Conservation (phyloP, 2,113 vertebrate genomes). For the Lophius piscatorius region DNA sequence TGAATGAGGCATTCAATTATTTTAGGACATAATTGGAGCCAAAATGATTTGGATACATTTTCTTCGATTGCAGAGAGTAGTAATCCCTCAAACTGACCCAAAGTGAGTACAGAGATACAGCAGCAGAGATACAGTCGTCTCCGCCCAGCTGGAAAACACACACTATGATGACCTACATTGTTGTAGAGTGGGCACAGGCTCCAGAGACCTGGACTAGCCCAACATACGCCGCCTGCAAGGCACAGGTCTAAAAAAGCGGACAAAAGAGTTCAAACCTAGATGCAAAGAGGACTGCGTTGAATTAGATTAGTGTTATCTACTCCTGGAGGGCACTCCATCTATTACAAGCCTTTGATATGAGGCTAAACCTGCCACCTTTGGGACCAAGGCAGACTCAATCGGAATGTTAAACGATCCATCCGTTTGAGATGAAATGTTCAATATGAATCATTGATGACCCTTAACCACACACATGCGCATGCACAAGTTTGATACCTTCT, state of each 20-base stretch:
- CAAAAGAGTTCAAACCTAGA: constrained; percentile 55
- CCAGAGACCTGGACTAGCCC: constrained; percentile 52
- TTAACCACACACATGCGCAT: not conserved
- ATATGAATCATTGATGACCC: constrained; percentile 79
- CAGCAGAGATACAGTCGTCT: constrained; percentile 50
- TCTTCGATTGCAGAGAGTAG: not conserved
- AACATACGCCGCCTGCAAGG: constrained; percentile 38
- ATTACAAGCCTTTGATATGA: constrained; percentile 75
- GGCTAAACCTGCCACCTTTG: constrained; percentile 71
- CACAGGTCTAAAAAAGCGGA: constrained; percentile 57
- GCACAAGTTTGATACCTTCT: constrained; percentile 38
- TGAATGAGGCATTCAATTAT: not conserved
- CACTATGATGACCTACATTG: constrained; percentile 77
- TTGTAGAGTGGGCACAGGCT: constrained; percentile 57
- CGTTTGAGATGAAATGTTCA: constrained; percentile 76
- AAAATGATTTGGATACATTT: not conserved
- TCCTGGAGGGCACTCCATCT: constrained; percentile 61
- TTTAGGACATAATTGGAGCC: constrained; percentile 16
- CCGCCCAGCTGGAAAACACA: constrained; percentile 66
- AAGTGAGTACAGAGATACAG: constrained; percentile 38
- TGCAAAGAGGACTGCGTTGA: constrained; percentile 56
- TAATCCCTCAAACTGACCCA: constrained; percentile 35
- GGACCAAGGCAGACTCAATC: constrained; percentile 70
- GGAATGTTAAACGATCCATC: constrained; percentile 77
- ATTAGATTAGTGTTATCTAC: constrained; percentile 41